Evolutionary conservation across 1,140 invertebrate genomes (phyloP).

Genomic region (Myzus persicae): DNA sequence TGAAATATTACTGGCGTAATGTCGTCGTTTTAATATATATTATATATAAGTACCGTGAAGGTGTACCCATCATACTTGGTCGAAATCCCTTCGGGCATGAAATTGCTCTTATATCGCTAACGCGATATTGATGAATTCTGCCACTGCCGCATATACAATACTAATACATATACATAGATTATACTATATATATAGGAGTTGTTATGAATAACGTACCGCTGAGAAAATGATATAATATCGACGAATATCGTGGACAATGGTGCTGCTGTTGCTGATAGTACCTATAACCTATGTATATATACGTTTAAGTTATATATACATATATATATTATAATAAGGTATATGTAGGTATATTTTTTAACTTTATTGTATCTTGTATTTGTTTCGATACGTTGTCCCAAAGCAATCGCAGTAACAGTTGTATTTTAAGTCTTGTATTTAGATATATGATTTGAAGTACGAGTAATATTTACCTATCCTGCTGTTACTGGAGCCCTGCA

Average conservation of each 20-base stretch:
- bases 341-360: not conserved
- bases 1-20: not conserved
- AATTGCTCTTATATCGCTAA: constrained; percentile 2
- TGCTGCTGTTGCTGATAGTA: not conserved
- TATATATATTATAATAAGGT: not conserved
- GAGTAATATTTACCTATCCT: not conserved
- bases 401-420: no score
- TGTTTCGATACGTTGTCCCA: no score
- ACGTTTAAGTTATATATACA: not conserved
- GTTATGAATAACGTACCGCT: no score
- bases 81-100: not conserved
- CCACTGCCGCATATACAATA: no score
- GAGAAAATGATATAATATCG: not conserved
- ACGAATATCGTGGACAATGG: not conserved
- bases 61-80: not conserved
- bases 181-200: not conserved
- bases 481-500: not conserved
- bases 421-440: no score
- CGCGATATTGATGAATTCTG: not conserved
- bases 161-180: not conserved
- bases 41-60: not conserved
- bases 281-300: no score
- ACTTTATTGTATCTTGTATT: not conserved
- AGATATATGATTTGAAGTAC: not conserved
- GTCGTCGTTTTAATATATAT: not conserved